phyloP scores from a whole-genome alignment of 2,797 vertebrate genomes.

The Zalophus californianus region DNA sequence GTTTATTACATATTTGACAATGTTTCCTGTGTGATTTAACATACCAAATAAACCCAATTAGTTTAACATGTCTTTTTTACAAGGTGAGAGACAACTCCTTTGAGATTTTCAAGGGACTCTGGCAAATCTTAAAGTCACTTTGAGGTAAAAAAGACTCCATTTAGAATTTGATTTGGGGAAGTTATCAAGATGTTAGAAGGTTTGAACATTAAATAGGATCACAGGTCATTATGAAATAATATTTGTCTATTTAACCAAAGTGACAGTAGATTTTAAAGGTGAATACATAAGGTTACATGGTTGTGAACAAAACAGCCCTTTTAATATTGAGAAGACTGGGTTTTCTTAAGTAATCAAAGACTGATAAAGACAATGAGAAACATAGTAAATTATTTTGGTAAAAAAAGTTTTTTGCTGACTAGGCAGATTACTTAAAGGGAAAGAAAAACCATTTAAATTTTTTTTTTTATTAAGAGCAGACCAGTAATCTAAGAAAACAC shows the following conservation, averaged over 20 bases:
- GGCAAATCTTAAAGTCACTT: neutral
- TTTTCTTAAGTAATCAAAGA: neutral
- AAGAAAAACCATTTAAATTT: neutral
- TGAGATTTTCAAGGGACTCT: neutral
- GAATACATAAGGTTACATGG: neutral
- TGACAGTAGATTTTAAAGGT: neutral
- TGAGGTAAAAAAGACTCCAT: neutral
- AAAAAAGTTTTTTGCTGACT: neutral
- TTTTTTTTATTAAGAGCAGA: neutral
- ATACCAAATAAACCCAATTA: neutral
- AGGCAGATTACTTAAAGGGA: neutral
- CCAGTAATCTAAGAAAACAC: neutral
- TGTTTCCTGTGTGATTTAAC: neutral
- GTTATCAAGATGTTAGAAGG: neutral
- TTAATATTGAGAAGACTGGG: neutral
- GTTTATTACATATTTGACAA: neutral
- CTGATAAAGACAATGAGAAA: neutral
- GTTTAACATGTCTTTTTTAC: neutral
- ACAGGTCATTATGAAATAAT: neutral
- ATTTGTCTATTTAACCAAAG: neutral
- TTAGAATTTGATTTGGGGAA: neutral
- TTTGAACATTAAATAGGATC: neutral
- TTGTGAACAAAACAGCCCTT: neutral
- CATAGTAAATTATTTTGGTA: neutral
- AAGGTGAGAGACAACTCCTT: neutral